Base-by-base conservation (phyloP, 2,797 vertebrate genomes). In the Telmatherina bonti region DNA sequence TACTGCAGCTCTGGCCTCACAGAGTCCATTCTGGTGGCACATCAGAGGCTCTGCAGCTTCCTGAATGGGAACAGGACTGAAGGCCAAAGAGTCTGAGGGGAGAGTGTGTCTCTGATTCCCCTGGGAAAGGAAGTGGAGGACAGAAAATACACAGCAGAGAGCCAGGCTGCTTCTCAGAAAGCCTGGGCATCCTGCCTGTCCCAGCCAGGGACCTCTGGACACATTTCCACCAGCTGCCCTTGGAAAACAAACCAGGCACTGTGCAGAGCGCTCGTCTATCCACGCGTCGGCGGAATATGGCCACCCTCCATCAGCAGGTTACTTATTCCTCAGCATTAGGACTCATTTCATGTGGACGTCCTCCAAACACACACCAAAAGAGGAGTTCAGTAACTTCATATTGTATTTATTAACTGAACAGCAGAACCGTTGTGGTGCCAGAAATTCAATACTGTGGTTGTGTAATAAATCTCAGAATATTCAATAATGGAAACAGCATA, bases 151-250 rank as follows among this genome's bases (percentile, higher is more conserved):
- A 76, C 79, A 73, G 74, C 41, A 1, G 36, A 56, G 69, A 63
- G 85, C 81, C 73, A 82, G 63, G 31, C 76, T 76, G 85, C 83
- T 69, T 87, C 88, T 90, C 73, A 73, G 73, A 83, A 78, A 86
- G 88, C 74, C 82, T 33, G 78, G 91, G 91, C 90, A 92, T 87
- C 89, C 88, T 92, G 91, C 90, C 92, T 90, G 76, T 80, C 87
- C 72, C 85, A 80, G 87, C 84, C 79, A 85, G 89, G 84, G 87
- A 86, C 85, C 88, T 90, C 85, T 85, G 91, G 82, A 86, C 88
- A 89, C 81, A 72, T 89, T 91, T 91, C 82, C 85, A 90, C 83
- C 92, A 94, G 88, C 92, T 94, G 91, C 90, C 89, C 85, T 80
- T 61, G 38, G 71, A 85, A 91, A 87, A 93, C 90, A 92, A 90